phyloP scores from a whole-genome alignment of 2,888 invertebrate genomes.

The Gandaritis pyraliata region DNA sequence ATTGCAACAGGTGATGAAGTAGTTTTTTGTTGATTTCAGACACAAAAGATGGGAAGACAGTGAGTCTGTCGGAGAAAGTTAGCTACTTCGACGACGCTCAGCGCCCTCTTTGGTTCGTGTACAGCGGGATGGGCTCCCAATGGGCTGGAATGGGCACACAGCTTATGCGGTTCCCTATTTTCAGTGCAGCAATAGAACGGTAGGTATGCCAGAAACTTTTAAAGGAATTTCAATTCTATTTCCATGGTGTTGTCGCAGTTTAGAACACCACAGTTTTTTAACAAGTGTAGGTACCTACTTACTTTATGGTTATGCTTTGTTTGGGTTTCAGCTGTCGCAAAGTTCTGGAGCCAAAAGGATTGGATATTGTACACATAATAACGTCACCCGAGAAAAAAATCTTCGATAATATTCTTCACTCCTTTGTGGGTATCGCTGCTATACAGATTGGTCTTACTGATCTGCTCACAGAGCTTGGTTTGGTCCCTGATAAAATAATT shows the following conservation, averaged over 20 bases:
- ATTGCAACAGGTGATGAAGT: neutral
- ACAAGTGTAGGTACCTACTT: too few relatives aligned
- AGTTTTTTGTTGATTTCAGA: constrained; percentile 45
- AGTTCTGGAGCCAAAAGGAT: constrained; percentile 37
- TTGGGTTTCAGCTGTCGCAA: constrained; percentile 33
- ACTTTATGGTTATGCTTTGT: too few relatives aligned
- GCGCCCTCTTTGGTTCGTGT: constrained; percentile 87
- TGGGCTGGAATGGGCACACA: constrained; percentile 87
- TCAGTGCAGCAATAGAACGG: constrained; percentile 81
- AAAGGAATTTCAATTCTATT: too few relatives aligned
- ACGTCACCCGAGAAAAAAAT: constrained; percentile 46
- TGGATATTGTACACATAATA: constrained; percentile 41
- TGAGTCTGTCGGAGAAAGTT: constrained; percentile 51
- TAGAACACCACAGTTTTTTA: too few relatives aligned
- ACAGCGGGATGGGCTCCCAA: constrained; percentile 91
- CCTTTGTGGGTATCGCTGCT: constrained; percentile 90
- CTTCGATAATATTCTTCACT: constrained; percentile 84
- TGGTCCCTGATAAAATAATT: constrained; percentile 43
- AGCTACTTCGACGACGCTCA: constrained; percentile 60
- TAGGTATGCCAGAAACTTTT: constrained; percentile 37
- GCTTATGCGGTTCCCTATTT: constrained; percentile 86
- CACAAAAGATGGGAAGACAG: constrained; percentile 55
- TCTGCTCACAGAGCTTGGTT: constrained; percentile 50
- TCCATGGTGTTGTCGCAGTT: too few relatives aligned
- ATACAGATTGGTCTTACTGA: constrained; percentile 76